phyloP scores from a whole-genome alignment of 92 coral and sea anemone genomes.

The Heteractis magnifica region DNA sequence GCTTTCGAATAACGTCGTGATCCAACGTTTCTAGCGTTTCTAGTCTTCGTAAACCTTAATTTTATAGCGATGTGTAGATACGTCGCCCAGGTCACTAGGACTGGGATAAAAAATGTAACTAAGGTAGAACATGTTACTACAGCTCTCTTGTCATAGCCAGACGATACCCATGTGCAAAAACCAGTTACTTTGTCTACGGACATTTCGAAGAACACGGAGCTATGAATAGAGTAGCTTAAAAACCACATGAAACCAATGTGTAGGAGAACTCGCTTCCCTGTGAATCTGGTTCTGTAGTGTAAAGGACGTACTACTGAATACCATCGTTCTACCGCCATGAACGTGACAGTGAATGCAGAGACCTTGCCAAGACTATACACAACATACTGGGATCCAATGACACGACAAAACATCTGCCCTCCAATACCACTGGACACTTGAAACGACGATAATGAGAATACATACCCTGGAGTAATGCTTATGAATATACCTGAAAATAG shows the following conservation, averaged over 20 bases:
- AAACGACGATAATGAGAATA: conserved; percentile 40
- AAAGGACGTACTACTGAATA: conserved; percentile 68
- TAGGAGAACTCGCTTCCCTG: conserved; percentile 37
- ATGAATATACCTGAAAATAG: conserved; percentile 48
- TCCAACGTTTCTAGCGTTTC: conserved; percentile 23
- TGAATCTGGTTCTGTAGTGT: conserved; percentile 33
- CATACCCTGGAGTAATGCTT: conserved; percentile 53
- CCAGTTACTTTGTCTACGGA: conserved; percentile 34
- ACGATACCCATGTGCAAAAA: conserved; percentile 44
- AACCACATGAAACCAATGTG: conserved; percentile 54
- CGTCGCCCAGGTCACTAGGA: conserved; percentile 59
- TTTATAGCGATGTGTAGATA: conserved; percentile 52
- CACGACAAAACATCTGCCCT: conserved; percentile 63
- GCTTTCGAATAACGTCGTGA: conserved; percentile 25
- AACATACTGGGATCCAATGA: conserved; percentile 73
- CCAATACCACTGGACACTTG: conserved; percentile 45
- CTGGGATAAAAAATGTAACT: conserved; percentile 69
- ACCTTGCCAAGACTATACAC: conserved; percentile 66
- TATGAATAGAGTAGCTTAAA: conserved; percentile 39
- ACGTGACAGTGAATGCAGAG: conserved; percentile 60
- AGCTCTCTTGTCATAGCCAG: conserved; percentile 10
- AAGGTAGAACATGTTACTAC: conserved; percentile 29
- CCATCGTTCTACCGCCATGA: conserved; percentile 85
- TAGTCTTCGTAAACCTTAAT: conserved; percentile 36
- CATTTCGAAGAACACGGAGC: conserved; percentile 45